Percentiles rank a stretch among this genome's conserved stretches.
Evolutionary conservation across 2,888 invertebrate genomes (phyloP).

Genomic region (Trachelus tabidus): DNA sequence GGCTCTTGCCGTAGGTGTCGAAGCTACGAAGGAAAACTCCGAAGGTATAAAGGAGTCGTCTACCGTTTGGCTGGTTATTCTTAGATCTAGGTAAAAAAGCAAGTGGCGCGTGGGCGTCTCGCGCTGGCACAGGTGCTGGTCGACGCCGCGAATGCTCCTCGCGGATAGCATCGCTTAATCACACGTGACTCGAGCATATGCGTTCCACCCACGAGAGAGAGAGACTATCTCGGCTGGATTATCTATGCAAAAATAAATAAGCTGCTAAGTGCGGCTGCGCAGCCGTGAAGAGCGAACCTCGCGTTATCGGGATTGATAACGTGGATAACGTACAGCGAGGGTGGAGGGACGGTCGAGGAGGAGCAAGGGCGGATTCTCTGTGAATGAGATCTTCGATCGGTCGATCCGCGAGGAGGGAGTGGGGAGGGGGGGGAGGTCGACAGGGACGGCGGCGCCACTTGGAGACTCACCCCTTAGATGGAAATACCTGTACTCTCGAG

Average conservation of each 20-base stretch:
- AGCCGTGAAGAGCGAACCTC: background rate
- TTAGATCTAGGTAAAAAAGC: constrained; percentile 12
- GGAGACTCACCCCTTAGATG: constrained; percentile 35
- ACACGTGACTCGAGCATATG: constrained; percentile 56
- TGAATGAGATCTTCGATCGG: background rate
- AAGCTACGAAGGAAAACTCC: no score
- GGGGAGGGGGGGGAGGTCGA: background rate
- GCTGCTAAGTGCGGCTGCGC: constrained; percentile 38
- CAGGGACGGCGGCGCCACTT: constrained; percentile 15
- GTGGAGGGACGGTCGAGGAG: no score
- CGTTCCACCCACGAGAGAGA: constrained; percentile 53
- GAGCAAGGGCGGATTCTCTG: background rate
- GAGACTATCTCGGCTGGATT: constrained; percentile 36
- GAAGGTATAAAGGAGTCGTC: background rate
- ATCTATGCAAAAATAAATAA: constrained; percentile 63
- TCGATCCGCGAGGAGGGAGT: background rate
- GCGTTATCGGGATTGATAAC: background rate
- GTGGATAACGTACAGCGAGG: background rate
- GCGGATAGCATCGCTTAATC: constrained; percentile 62
- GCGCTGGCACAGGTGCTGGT: constrained; percentile 21
- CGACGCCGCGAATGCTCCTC: constrained; percentile 17
- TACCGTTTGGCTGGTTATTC: background rate
- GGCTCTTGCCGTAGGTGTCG: background rate
- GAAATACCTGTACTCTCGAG: constrained; percentile 31
- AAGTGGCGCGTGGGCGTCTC: constrained; percentile 47